Evolutionary conservation across 2,888 invertebrate genomes (phyloP).

Genomic region (Lasioglossum malachurum): DNA sequence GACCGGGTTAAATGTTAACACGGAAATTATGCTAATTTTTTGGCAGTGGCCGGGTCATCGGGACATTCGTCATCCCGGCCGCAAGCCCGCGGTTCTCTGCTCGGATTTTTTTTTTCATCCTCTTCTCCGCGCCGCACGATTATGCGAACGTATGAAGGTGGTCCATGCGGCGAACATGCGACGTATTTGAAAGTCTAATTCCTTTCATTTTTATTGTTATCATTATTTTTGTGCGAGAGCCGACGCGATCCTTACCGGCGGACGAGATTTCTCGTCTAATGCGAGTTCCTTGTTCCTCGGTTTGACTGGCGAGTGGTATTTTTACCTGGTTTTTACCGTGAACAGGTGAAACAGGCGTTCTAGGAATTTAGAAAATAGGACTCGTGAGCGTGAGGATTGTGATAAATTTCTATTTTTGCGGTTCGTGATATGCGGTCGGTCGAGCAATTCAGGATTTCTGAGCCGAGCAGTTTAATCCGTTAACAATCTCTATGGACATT

Average conservation of each 20-base stretch:
- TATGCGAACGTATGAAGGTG: constrained; percentile 61
- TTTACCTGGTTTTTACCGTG: constrained; percentile 9
- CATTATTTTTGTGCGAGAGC: constrained; percentile 4
- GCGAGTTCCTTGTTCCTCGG: constrained; percentile 4
- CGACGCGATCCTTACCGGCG: constrained; percentile 16
- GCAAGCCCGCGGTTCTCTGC: constrained; percentile 58
- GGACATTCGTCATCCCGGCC: constrained; percentile 77
- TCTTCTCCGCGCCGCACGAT: constrained; percentile 43
- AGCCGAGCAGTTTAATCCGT: neutral
- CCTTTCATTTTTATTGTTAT: constrained; percentile 10
- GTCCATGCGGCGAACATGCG: constrained; percentile 45
- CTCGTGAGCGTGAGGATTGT: neutral
- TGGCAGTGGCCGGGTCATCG: constrained; percentile 67
- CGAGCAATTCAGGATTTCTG: neutral
- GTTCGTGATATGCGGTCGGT: neutral
- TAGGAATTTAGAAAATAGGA: neutral
- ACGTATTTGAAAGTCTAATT: constrained; percentile 72
- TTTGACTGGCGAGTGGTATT: neutral
- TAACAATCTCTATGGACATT: neutral
- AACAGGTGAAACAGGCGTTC: neutral
- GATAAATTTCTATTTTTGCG: neutral
- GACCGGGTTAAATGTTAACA: constrained; percentile 81
- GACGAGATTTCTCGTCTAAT: constrained; percentile 23
- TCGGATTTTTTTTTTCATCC: constrained; percentile 17
- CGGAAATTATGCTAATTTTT: constrained; percentile 81